phyloP scores from a whole-genome alignment of 2,797 vertebrate species.

The Urocyon cinereoargenteus region DNA sequence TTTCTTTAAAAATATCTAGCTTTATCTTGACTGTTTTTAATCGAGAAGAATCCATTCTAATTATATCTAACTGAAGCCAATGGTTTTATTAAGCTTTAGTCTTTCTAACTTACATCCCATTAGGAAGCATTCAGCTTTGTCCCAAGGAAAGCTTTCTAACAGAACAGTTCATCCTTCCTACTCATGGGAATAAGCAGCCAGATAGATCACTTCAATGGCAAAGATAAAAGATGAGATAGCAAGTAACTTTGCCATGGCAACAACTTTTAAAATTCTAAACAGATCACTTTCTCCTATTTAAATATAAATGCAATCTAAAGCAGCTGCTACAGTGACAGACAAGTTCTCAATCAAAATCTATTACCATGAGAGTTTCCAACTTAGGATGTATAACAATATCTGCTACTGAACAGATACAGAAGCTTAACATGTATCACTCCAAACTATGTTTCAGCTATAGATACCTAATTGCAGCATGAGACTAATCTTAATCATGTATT shows the following conservation, averaged over 20 bases:
- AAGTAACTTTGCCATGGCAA: constrained; percentile 82
- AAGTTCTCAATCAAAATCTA: constrained; percentile 80
- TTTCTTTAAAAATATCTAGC: constrained; percentile 68
- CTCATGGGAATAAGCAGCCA: constrained; percentile 69
- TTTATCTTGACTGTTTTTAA: constrained; percentile 78
- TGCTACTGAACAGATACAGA: constrained; percentile 75
- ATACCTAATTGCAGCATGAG: neutral
- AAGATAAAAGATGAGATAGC: constrained; percentile 81
- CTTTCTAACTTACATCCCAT: constrained; percentile 72
- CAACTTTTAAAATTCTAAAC: constrained; percentile 85
- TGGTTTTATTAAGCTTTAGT: constrained; percentile 66
- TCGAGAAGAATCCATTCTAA: constrained; percentile 77
- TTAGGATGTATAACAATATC: constrained; percentile 69
- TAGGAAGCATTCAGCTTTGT: constrained; percentile 71
- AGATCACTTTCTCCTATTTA: constrained; percentile 83
- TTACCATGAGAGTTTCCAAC: constrained; percentile 72
- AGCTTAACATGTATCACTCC: constrained; percentile 44
- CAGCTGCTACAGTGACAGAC: constrained; percentile 83
- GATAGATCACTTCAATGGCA: constrained; percentile 74
- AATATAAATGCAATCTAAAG: constrained; percentile 83
- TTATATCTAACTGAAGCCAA: constrained; percentile 75
- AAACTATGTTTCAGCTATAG: constrained; percentile 61
- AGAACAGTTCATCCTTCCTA: constrained; percentile 65
- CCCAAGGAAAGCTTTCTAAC: constrained; percentile 77
- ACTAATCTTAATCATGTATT: constrained; percentile 28